A percentile compares a stretch with the other conserved stretches of the same genome.
These are phyloP conservation scores for Hippoglossus hippoglossus DNA, from an alignment of 2,797 vertebrate genomes.

Conservation along the genomic window DNA sequence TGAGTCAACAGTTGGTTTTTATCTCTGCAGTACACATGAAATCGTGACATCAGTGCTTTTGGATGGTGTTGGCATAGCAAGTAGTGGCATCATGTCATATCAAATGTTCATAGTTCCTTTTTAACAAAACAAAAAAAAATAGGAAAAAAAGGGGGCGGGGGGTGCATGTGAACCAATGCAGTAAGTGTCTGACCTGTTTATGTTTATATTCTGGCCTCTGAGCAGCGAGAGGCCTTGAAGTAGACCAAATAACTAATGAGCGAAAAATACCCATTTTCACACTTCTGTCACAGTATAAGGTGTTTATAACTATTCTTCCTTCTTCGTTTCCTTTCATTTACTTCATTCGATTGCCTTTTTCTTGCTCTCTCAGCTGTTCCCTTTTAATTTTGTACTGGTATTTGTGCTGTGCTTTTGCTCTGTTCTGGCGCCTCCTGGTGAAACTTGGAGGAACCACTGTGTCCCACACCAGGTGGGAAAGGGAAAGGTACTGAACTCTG, in stretches of 20 bases:
- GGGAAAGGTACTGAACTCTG: slow-evolving; percentile 80
- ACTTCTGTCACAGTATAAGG: slow-evolving; percentile 75
- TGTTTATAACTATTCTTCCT: slow-evolving; percentile 76
- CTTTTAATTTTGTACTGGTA: slow-evolving; percentile 80
- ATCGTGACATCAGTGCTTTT: slow-evolving; percentile 82
- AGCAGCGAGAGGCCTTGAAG: slow-evolving; percentile 74
- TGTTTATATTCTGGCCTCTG: slow-evolving; percentile 78
- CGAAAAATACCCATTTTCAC: slow-evolving; percentile 68
- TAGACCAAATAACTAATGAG: slow-evolving; percentile 86
- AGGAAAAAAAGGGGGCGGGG: slow-evolving; percentile 49
- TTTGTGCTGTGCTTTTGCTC: slow-evolving; percentile 84
- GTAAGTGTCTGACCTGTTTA: slow-evolving; percentile 78
- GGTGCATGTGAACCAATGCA: slow-evolving; percentile 87
- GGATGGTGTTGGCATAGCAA: slow-evolving; percentile 81
- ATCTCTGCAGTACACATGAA: slow-evolving; percentile 77
- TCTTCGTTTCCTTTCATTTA: slow-evolving; percentile 61
- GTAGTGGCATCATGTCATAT: slow-evolving; percentile 80
- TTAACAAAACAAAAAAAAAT: not conserved
- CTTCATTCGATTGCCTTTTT: slow-evolving; percentile 81
- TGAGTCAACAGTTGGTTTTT: slow-evolving; percentile 61
- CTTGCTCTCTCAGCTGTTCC: slow-evolving; percentile 74
- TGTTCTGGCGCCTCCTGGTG: slow-evolving; percentile 82
- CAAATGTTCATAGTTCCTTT: slow-evolving; percentile 81
- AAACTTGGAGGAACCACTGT: slow-evolving; percentile 67
- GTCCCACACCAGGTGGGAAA: slow-evolving; percentile 67